phyloP scores from a whole-genome alignment of 2,888 invertebrate species.

The Agelastica alni region DNA sequence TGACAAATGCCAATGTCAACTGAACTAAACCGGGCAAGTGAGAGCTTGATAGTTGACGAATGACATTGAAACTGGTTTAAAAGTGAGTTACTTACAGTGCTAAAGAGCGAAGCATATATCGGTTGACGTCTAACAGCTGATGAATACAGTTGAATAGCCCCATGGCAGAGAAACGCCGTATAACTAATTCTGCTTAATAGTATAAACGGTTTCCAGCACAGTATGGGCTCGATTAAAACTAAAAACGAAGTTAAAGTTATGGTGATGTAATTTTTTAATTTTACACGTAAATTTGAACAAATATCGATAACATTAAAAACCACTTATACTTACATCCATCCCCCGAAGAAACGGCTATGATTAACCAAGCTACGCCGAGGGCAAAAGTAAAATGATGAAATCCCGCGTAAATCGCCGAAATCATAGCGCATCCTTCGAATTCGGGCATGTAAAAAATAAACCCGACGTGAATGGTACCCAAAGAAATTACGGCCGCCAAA shows the following conservation, averaged over 20 bases:
- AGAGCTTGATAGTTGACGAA: too few relatives aligned
- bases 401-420: conserved; percentile 45
- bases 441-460: conserved; percentile 47
- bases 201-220: conserved; percentile 42
- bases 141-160: conserved; percentile 42
- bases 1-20: too few relatives aligned
- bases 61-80: too few relatives aligned
- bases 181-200: conserved; percentile 44
- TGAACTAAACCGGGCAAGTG: too few relatives aligned
- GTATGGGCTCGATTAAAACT: conserved; percentile 43
- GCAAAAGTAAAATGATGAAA: conserved; percentile 47
- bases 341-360: conserved; percentile 46
- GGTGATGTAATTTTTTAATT: background rate
- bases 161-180: conserved; percentile 44
- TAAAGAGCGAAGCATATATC: conserved; percentile 38
- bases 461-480: conserved; percentile 40
- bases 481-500: conserved; percentile 30
- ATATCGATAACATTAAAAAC: background rate
- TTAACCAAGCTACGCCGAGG: conserved; percentile 44
- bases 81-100: conserved; percentile 37
- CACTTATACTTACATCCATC: conserved; percentile 44
- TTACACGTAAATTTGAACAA: background rate
- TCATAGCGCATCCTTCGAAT: conserved; percentile 36
- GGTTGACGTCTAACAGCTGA: conserved; percentile 38
- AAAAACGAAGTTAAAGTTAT: conserved; percentile 12